A percentile compares a stretch with the other conserved stretches of the same genome.
Conservation (phyloP, 2,113 vertebrate species). For the Pseudopodoces humilis region DNA sequence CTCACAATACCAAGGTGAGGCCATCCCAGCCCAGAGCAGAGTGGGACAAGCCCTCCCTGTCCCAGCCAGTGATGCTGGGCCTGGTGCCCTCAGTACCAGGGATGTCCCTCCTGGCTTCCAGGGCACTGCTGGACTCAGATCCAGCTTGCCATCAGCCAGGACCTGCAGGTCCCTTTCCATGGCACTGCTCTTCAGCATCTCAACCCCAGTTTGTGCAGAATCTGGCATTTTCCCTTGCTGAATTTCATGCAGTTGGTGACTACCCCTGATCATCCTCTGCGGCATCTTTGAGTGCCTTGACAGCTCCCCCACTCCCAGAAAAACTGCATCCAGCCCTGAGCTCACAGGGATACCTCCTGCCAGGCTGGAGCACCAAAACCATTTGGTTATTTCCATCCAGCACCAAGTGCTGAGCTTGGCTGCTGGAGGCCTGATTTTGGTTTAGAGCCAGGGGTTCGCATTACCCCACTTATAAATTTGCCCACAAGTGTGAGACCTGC, state of each 20-base stretch:
- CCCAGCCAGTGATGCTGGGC: fast-evolving
- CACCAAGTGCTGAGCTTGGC: not conserved
- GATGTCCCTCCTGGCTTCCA: not conserved
- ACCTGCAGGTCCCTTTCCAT: not conserved
- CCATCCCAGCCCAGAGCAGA: not conserved
- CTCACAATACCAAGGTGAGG: not conserved
- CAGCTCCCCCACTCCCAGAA: not conserved
- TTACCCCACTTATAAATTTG: not conserved
- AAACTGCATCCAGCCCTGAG: not conserved
- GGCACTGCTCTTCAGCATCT: not conserved
- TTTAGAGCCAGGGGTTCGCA: not conserved
- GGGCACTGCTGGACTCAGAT: not conserved
- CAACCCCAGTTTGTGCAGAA: not conserved
- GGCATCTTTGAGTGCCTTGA: not conserved
- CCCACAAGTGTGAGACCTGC: not conserved
- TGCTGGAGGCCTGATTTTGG: not conserved
- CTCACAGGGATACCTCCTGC: not conserved
- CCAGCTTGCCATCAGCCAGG: not conserved
- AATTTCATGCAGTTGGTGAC: fast-evolving
- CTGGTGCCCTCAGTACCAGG: not conserved
- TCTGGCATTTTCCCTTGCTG: not conserved
- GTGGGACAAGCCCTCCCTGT: not conserved
- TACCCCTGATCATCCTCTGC: not conserved
- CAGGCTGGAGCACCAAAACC: not conserved
- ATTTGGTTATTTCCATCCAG: not conserved